Evolutionary conservation across 2,888 invertebrate species (phyloP).

Genomic region (Troilus luridus): DNA sequence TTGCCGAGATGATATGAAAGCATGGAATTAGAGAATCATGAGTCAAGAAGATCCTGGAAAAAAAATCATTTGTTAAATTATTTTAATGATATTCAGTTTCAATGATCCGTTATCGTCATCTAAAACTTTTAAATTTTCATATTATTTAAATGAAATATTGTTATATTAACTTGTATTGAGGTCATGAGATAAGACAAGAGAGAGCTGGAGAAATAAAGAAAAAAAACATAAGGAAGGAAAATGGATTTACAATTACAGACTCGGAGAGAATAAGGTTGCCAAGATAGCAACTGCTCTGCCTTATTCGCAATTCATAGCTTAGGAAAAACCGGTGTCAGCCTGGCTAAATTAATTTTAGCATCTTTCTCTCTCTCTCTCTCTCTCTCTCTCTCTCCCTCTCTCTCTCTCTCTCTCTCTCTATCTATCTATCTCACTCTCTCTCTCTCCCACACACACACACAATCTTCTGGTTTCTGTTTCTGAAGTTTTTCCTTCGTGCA

Average conservation of each 20-base stretch:
- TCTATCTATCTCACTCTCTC: not conserved
- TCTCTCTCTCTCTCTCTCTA: not conserved
- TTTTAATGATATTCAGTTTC: no score
- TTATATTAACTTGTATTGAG: not conserved
- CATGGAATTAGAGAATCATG: no score
- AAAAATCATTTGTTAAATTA: not conserved
- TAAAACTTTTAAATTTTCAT: not conserved
- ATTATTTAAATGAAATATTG: not conserved
- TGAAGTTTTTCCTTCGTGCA: no score
- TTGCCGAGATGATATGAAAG: no score
- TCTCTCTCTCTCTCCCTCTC: not conserved
- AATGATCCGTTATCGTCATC: not conserved
- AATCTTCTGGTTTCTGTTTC: no score
- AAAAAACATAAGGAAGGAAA: not conserved
- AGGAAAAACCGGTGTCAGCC: conserved; percentile 51
- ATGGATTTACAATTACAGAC: conserved; percentile 7
- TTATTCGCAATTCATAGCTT: conserved; percentile 48
- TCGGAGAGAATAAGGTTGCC: not conserved
- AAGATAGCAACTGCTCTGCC: not conserved
- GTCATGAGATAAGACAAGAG: not conserved
- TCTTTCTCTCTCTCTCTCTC: conserved; percentile 13
- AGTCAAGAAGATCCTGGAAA: no score
- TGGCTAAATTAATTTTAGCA: conserved; percentile 37
- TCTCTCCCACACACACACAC: no score
- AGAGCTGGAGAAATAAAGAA: not conserved